Evolutionary conservation across 2,888 invertebrate species (phyloP).

Genomic region (Aleiodes testaceus): DNA sequence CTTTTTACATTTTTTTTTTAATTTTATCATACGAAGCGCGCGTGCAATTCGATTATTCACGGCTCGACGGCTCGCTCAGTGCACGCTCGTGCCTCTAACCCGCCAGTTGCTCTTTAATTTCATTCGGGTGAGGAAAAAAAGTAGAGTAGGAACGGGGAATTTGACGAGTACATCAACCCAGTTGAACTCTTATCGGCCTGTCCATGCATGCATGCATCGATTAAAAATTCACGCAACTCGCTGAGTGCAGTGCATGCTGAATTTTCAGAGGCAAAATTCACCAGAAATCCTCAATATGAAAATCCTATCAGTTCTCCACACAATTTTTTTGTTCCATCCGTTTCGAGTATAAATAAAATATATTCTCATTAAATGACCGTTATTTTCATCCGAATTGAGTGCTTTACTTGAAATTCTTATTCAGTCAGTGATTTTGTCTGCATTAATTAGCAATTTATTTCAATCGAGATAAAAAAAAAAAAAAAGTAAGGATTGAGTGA

Average conservation of each 20-base stretch:
- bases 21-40: constrained; percentile 27
- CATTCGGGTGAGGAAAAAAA: constrained; percentile 9
- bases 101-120: constrained; percentile 31
- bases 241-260: constrained; percentile 17
- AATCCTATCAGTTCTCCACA: constrained; percentile 16
- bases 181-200: constrained; percentile 24
- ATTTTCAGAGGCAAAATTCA: constrained; percentile 7
- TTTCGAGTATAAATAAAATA: too few relatives aligned
- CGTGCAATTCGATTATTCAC: constrained; percentile 47
- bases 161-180: constrained; percentile 32
- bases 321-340: too few relatives aligned
- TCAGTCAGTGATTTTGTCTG: background rate
- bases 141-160: constrained; percentile 3
- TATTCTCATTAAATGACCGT: constrained; percentile 9
- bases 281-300: constrained; percentile 14
- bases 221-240: constrained; percentile 28
- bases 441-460: too few relatives aligned
- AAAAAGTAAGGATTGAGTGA: background rate
- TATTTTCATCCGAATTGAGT: background rate
- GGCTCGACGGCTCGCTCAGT: constrained; percentile 39
- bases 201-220: constrained; percentile 27
- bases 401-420: background rate
- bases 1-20: constrained; percentile 34
- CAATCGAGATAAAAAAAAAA: background rate
- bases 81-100: constrained; percentile 39